Conservation (phyloP, 1,140 invertebrate species). For the Drosophila setifemur region DNA sequence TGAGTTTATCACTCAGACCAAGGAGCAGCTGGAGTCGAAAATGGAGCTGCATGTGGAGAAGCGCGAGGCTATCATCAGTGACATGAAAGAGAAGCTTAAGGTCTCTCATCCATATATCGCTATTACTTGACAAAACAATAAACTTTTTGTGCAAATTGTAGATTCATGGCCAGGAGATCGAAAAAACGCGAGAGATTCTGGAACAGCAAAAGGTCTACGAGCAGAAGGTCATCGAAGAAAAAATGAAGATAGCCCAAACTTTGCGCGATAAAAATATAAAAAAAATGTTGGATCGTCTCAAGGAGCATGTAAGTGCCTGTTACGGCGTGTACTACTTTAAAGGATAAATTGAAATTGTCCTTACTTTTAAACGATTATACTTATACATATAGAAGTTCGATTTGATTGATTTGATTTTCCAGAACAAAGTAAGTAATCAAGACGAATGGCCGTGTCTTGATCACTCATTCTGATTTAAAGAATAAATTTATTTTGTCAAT, state of each 20-base stretch:
- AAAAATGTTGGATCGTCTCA: slow-evolving; percentile 93
- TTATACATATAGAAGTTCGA: no score
- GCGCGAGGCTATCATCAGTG: slow-evolving; percentile 93
- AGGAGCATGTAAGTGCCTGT: slow-evolving; percentile 89
- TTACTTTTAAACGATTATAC: no score
- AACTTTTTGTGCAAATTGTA: slow-evolving; percentile 5
- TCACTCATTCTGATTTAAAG: no score
- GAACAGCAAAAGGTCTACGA: slow-evolving; percentile 93
- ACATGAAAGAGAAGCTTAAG: slow-evolving; percentile 93
- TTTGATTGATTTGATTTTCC: no score
- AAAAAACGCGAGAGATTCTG: slow-evolving; percentile 90
- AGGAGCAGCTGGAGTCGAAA: slow-evolving; percentile 93
- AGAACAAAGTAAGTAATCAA: no score
- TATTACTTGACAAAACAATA: no score
- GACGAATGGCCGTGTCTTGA: no score
- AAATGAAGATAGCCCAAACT: slow-evolving; percentile 90
- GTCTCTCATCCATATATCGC: slow-evolving; percentile 83
- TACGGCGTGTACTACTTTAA: no score
- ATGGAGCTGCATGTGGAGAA: slow-evolving; percentile 95
- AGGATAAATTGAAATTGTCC: no score
- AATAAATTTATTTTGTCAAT: no score
- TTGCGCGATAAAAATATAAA: slow-evolving; percentile 94
- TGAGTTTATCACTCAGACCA: slow-evolving; percentile 91
- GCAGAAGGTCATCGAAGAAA: slow-evolving; percentile 91
- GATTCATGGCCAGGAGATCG: slow-evolving; percentile 90